Percentiles rank a stretch among this genome's conserved stretches.
Conservation (phyloP, 2,888 invertebrate species). For the Hedychridium roseum region DNA sequence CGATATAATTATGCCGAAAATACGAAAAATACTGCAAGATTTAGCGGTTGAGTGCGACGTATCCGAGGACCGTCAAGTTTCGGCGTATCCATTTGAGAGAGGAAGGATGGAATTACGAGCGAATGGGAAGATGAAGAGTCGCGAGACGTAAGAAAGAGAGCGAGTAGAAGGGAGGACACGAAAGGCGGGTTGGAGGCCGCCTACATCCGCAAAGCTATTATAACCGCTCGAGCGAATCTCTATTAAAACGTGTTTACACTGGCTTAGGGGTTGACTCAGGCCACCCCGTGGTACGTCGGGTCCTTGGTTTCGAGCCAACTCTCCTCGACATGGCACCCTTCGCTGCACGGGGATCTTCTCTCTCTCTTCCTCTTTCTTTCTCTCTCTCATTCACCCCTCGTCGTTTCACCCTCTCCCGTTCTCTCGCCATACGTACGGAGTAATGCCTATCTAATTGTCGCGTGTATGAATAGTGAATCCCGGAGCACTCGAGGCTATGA, state of each 20-base stretch:
- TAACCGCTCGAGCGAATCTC: slow-evolving; percentile 65
- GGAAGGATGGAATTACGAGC: too few species aligned
- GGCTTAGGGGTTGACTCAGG: slow-evolving; percentile 64
- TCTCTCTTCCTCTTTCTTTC: too few species aligned
- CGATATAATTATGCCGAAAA: too few species aligned
- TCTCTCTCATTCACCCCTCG: too few species aligned
- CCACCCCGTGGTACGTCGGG: slow-evolving; percentile 55
- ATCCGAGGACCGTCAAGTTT: too few species aligned
- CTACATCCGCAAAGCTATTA: slow-evolving; percentile 64
- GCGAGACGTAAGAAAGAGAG: slow-evolving; percentile 1
- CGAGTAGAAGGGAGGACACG: slow-evolving; percentile 18
- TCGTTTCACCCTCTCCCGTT: too few species aligned
- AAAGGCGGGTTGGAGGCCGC: slow-evolving; percentile 47
- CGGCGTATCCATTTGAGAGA: too few species aligned
- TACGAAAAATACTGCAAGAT: too few species aligned
- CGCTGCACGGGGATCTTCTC: too few species aligned
- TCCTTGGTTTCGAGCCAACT: slow-evolving; percentile 50
- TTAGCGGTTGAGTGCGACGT: too few species aligned
- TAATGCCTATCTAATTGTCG: slow-evolving; percentile 65
- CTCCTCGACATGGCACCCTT: too few species aligned
- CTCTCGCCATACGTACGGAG: slow-evolving; percentile 38
- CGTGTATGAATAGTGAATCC: slow-evolving; percentile 65
- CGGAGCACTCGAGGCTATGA: slow-evolving; percentile 62
- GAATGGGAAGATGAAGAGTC: neutral
- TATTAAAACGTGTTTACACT: slow-evolving; percentile 65